A percentile compares a stretch with the other conserved stretches of the same genome.
phyloP scores from a whole-genome alignment of 2,888 invertebrate species.

The Phyllotreta striolata region DNA sequence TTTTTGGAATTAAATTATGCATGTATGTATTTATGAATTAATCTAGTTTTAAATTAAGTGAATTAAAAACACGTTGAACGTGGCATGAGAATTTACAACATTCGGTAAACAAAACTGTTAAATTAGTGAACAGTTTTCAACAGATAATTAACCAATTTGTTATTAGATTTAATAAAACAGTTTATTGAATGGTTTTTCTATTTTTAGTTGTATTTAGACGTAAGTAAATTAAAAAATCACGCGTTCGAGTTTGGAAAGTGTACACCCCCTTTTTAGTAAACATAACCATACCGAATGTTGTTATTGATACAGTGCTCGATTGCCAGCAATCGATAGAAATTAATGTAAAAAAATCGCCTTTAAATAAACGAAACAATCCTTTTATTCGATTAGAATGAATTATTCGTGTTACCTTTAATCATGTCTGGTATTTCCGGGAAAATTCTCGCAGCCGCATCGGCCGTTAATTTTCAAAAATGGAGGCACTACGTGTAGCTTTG shows the following conservation, averaged over 20 bases:
- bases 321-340: too few relatives aligned
- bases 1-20: too few relatives aligned
- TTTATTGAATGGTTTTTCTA: too few relatives aligned
- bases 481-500: slow-evolving; percentile 52
- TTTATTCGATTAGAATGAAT: slow-evolving; percentile 5
- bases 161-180: too few relatives aligned
- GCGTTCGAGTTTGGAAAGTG: slow-evolving; percentile 4
- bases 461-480: slow-evolving; percentile 27
- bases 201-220: too few relatives aligned
- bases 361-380: neutral
- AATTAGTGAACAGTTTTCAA: too few relatives aligned
- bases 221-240: neutral
- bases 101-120: neutral
- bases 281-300: neutral
- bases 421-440: slow-evolving; percentile 34
- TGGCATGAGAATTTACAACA: neutral
- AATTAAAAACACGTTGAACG: neutral
- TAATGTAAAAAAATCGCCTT: too few relatives aligned
- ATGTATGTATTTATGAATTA: too few relatives aligned
- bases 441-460: slow-evolving; percentile 23
- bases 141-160: too few relatives aligned
- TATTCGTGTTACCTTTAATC: slow-evolving; percentile 37
- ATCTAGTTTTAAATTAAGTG: neutral
- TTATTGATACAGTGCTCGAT: too few relatives aligned
- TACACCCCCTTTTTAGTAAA: slow-evolving; percentile 20